Evolutionary conservation across 1,140 invertebrate genomes (phyloP).

Genomic region (Himalopsyche phryganea): DNA sequence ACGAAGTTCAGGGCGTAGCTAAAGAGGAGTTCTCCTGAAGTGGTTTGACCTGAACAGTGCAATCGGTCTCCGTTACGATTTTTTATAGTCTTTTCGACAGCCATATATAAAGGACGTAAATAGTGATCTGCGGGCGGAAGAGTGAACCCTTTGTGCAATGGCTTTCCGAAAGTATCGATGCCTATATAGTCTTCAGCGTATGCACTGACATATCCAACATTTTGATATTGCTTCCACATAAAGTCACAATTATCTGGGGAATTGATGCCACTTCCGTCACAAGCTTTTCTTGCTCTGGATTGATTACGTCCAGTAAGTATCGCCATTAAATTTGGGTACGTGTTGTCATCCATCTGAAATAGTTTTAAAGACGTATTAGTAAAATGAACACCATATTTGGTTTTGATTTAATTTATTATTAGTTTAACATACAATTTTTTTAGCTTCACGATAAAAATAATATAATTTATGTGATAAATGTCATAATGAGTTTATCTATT

Average conservation of each 20-base stretch:
- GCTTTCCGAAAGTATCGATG: slow-evolving; percentile 43
- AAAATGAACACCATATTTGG: neutral
- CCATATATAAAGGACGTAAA: slow-evolving; percentile 62
- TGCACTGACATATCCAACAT: slow-evolving; percentile 43
- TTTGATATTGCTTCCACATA: slow-evolving; percentile 45
- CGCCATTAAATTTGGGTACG: slow-evolving; percentile 79
- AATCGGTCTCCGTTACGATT: slow-evolving; percentile 39
- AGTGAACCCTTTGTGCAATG: slow-evolving; percentile 37
- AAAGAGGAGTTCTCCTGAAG: slow-evolving; percentile 56
- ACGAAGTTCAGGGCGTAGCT: slow-evolving; percentile 62
- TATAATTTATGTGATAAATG: neutral
- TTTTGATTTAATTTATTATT: neutral
- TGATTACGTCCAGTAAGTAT: slow-evolving; percentile 64
- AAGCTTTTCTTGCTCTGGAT: slow-evolving; percentile 47
- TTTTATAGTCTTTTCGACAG: slow-evolving; percentile 52
- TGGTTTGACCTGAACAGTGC: slow-evolving; percentile 56
- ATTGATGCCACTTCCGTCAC: slow-evolving; percentile 46
- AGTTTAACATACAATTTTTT: neutral
- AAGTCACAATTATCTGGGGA: slow-evolving; percentile 38
- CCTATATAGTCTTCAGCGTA: slow-evolving; percentile 44
- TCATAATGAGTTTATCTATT: neutral
- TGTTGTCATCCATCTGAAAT: slow-evolving; percentile 67
- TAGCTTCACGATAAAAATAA: neutral
- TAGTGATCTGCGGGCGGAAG: slow-evolving; percentile 70
- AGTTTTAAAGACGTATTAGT: neutral